Percentiles rank a stretch among this genome's conserved stretches.
These are phyloP conservation scores for Protula sp. DNA, from an alignment of 2,888 invertebrate genomes.

Conservation along the genomic window DNA sequence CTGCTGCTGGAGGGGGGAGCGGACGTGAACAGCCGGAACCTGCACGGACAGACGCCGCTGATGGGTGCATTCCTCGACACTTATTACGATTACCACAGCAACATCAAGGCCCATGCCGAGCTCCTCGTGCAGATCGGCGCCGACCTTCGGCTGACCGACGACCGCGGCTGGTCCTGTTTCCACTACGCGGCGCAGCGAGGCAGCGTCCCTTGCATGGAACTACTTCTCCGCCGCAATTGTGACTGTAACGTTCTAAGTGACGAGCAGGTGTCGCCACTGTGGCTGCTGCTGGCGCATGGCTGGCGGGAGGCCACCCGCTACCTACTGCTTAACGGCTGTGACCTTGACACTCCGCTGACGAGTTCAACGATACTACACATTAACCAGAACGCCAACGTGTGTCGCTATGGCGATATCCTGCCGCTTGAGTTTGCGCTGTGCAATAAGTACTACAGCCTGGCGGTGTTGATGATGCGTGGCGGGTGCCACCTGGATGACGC, in stretches of 20 bases:
- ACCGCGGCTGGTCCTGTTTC: constrained; percentile 14
- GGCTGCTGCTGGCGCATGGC: constrained; percentile 13
- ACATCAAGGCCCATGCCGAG: constrained; percentile 13
- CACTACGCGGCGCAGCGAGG: constrained; percentile 19
- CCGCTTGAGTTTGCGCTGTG: constrained; percentile 19
- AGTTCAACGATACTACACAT: constrained; percentile 9
- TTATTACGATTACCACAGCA: constrained; percentile 20
- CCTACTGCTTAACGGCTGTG: constrained; percentile 13
- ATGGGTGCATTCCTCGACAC: constrained; percentile 15
- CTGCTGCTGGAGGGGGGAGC: constrained; percentile 77
- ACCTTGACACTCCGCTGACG: constrained; percentile 7
- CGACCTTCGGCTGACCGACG: constrained; percentile 3
- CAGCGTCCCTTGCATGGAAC: constrained; percentile 12
- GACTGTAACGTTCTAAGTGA: constrained; percentile 8
- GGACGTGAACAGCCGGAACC: constrained; percentile 56
- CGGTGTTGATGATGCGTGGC: constrained; percentile 7
- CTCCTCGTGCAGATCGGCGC: constrained; percentile 10
- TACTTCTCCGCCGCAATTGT: constrained; percentile 7
- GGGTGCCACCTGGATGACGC: constrained; percentile 8
- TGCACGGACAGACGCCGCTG: constrained; percentile 17
- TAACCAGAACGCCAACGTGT: constrained; percentile 13
- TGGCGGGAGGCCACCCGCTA: constrained; percentile 14
- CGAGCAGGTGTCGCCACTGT: constrained; percentile 10
- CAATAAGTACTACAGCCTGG: constrained; percentile 13
- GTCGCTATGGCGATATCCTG: constrained; percentile 14